Base-by-base conservation (phyloP, 2,888 invertebrate genomes). In the Argyresthia albistria region DNA sequence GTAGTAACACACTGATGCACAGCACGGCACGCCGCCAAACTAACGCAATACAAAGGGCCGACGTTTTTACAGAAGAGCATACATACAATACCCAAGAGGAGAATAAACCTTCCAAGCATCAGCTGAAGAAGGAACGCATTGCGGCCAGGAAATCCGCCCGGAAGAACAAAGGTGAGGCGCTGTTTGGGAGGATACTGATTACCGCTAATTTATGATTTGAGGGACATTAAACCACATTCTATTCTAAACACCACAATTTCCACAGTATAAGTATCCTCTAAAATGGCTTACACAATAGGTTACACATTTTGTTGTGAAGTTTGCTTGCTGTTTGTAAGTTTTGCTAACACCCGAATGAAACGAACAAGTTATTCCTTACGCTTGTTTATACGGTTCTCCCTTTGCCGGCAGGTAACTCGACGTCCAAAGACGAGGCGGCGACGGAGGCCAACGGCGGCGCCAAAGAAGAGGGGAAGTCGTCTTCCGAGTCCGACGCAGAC, bases 401-500 rank as follows among this genome's bases (percentile, higher is more conserved):
- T 25, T 25, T 25, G 25, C 25, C 25, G 25, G 3, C 76, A 86
- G 86, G 83, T 71, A 80, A 76, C 58, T 72, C 77, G 0, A 70
- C 75, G 2, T 67, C 70, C 43, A 81, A 83, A 4, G 80, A 79
- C 9, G 56, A 57, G 12, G 42, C 59, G 0, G 52, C 60, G 1
- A 64, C 63, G 0, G 77, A 81, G 3, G 63, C 73, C 4, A 81
- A 80, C 58, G 79, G 80, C 48, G 62, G 76, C 37, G 61, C 73
- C 53, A 80, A 78, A 56, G 80, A 79, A 47, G 88, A 88, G 37
- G 82, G 83, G 59, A 90, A 89, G 68, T 90, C 91, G 0, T 90
- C 91, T 14, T 89, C 90, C n/a, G 91, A 93, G 65, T 94, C 93
- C 1, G 95, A 95, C 67, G 94, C 95, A 0, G 95, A 95, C 66